Evolutionary conservation across 1,140 invertebrate species (phyloP).

Genomic region (Orius insidiosus): DNA sequence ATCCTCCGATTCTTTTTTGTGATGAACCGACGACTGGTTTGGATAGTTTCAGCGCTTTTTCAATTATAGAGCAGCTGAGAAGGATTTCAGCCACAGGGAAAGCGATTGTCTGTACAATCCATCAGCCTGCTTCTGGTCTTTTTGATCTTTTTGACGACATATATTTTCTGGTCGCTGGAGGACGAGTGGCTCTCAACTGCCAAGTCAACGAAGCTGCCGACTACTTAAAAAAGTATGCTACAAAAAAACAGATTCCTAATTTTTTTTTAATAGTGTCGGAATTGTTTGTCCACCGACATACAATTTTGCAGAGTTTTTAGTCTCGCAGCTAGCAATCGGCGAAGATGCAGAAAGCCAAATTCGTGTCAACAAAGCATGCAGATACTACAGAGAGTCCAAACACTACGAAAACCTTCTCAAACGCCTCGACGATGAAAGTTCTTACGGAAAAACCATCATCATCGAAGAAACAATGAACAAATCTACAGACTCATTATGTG

Average conservation of each 20-base stretch:
- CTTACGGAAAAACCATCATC: constrained; percentile 4
- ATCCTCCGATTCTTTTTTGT: constrained; percentile 93
- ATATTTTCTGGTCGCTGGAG: constrained; percentile 56
- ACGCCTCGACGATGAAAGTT: constrained; percentile 5
- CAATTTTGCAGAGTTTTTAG: constrained; percentile 55
- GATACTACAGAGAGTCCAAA: constrained; percentile 12
- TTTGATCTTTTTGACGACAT: constrained; percentile 88
- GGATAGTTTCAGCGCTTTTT: constrained; percentile 19
- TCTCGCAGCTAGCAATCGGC: constrained; percentile 31
- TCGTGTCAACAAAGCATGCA: constrained; percentile 11
- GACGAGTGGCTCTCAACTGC: constrained; percentile 67
- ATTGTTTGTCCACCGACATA: constrained; percentile 41
- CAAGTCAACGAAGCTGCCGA: constrained; percentile 35
- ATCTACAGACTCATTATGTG: constrained; percentile 4
- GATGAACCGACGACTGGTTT: constrained; percentile 77
- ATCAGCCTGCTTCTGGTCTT: constrained; percentile 86
- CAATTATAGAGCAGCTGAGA: constrained; percentile 16
- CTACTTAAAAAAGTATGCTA: constrained; percentile 51
- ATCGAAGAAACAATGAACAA: neutral
- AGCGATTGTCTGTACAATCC: constrained; percentile 81
- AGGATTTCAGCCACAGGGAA: constrained; percentile 19
- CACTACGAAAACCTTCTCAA: constrained; percentile 8
- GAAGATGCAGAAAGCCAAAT: constrained; percentile 13
- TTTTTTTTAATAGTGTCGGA: constrained; percentile 30
- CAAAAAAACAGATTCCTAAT: constrained; percentile 18